These are phyloP conservation scores for Opisthocomus hoazin DNA, from an alignment of 2,113 vertebrate genomes.

Conservation along the genomic window DNA sequence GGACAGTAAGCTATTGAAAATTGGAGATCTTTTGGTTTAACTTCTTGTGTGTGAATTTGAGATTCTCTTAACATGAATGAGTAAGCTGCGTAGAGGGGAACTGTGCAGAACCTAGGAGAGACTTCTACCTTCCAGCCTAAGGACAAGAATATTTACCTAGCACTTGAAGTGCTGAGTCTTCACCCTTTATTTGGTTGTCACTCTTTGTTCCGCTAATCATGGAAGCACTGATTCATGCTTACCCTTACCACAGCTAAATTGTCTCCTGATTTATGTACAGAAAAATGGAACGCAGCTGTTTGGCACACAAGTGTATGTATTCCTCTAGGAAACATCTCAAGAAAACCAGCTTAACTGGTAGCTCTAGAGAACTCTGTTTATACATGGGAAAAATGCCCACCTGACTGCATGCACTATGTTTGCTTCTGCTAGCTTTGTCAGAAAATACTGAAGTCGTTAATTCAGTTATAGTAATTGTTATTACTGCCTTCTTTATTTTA, in stretches of 20 bases:
- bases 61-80: neutral
- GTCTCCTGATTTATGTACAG: neutral
- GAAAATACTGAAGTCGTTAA: neutral
- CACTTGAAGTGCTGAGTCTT: neutral
- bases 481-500: constrained; percentile 3
- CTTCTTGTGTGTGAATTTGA: neutral
- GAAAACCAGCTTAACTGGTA: neutral
- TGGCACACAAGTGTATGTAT: neutral
- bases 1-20: neutral
- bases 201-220: neutral
- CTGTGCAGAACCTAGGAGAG: neutral
- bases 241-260: neutral
- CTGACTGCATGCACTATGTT: neutral
- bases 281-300: neutral
- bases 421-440: neutral
- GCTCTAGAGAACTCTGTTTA: neutral
- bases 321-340: neutral
- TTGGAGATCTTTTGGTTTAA: neutral
- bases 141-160: neutral
- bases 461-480: neutral
- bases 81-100: neutral
- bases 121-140: neutral
- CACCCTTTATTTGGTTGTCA: neutral
- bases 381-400: neutral
- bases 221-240: neutral